These are phyloP conservation scores for Sylvia atricapilla DNA, from an alignment of 2,113 vertebrate species.

Conservation along the genomic window DNA sequence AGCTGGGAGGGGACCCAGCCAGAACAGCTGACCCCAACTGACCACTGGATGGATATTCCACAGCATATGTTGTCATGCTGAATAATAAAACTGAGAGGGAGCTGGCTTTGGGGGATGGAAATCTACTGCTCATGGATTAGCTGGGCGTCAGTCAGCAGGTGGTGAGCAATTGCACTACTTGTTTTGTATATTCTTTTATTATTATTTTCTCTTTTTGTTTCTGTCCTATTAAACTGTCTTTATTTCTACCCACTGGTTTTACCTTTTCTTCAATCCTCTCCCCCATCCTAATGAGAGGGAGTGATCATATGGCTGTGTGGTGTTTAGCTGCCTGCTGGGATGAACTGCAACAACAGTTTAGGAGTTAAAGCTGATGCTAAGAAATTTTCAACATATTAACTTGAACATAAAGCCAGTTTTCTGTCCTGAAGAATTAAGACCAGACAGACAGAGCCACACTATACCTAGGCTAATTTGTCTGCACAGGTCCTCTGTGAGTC, in stretches of 20 bases:
- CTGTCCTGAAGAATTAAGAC: background rate
- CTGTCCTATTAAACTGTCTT: background rate
- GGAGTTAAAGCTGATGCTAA: background rate
- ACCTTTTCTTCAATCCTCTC: background rate
- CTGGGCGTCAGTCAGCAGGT: background rate
- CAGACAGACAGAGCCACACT: background rate
- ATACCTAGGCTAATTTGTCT: background rate
- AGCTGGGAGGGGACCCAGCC: background rate
- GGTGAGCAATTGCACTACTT: background rate
- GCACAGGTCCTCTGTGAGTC: background rate
- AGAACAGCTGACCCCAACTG: background rate
- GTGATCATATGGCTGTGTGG: background rate
- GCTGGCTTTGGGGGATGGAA: background rate
- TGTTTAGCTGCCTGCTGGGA: background rate
- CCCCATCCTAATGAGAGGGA: fast-evolving
- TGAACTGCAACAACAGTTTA: background rate
- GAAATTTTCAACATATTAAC: background rate
- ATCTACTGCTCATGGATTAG: background rate
- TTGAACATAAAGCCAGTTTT: background rate
- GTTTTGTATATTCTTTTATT: background rate
- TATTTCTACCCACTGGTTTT: background rate
- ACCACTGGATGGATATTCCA: background rate
- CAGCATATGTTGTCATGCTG: background rate
- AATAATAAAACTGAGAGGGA: background rate
- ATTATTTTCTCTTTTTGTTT: background rate